Base-by-base conservation (phyloP, 2,113 vertebrate species). In the Echinops telfairi region DNA sequence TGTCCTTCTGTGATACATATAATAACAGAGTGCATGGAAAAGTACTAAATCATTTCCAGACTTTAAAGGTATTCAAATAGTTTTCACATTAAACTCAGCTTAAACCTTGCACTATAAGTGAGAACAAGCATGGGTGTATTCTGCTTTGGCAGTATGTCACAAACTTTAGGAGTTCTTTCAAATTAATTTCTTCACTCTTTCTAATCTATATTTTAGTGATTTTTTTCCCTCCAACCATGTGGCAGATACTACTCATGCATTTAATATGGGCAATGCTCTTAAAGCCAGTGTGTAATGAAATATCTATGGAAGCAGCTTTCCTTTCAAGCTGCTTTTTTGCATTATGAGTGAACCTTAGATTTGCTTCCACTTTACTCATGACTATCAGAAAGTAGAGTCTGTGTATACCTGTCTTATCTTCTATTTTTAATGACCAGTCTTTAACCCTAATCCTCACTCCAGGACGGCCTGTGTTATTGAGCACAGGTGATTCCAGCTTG, bases 41-140 rank as follows among this genome's bases (percentile, higher is more conserved):
- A 93, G 60, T 9, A 73, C 29, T 62, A 92, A 93, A 79, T 89
- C 89, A 92, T 90, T 92, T 88, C 91, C 91, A 95, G 89, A n/a
- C 33, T 85, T 96, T 53, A 47, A 95, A 85, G 43, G 27, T 27
- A 91, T 38, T 91, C 68, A 91, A 88, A 71, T 43, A 62, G 66
- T 89, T 86, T 95, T 86, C 75, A 83, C 81, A 94, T 60, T 92
- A 73, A 94, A 43, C n/a, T 92, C 27, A 88, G 62, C 12, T 76
- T 71, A 76, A 89, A 71, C 27, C 38, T 70, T 68, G 38, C 25
- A 83, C 60, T n/a, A 0, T 0, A 11, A 78, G 29, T 22, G 47
- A 76, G 85, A 29, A 20, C 66, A 83, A 71, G 5, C 66, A 31
- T 0, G 16, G n/a, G 20, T 58, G 33, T 81, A 9, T 90, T 88